These are phyloP conservation scores for Borostomias antarcticus DNA, from an alignment of 2,797 vertebrate species.

Conservation along the genomic window DNA sequence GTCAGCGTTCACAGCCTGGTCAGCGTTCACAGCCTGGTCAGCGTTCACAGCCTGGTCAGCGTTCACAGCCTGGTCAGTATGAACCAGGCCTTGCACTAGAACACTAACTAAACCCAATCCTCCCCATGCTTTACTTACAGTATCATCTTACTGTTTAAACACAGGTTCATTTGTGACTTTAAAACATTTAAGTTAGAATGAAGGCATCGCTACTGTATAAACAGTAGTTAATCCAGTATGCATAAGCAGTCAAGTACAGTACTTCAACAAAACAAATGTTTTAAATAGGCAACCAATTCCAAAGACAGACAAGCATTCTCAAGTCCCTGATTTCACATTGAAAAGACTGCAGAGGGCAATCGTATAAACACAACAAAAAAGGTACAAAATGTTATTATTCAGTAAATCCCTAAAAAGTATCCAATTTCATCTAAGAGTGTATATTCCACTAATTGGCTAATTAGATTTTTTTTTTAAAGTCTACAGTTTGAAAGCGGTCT, in stretches of 20 bases:
- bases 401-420: conserved; percentile 37
- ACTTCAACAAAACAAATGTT: conserved; percentile 45
- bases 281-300: conserved; percentile 44
- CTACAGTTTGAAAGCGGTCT: conserved; percentile 38
- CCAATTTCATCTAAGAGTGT: conserved; percentile 48
- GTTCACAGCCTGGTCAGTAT: no score
- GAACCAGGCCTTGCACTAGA: no score
- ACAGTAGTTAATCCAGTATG: conserved; percentile 37
- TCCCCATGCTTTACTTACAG: conserved; percentile 19
- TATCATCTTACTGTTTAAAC: conserved; percentile 3
- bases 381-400: conserved; percentile 35
- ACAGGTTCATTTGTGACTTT: conserved; percentile 18
- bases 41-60: no score
- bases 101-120: conserved; percentile 21
- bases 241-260: conserved; percentile 47
- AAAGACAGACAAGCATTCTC: conserved; percentile 50
- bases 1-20: no score
- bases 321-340: conserved; percentile 69
- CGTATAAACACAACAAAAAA: conserved; percentile 42
- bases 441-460: conserved; percentile 46
- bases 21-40: no score
- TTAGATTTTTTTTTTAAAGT: conserved; percentile 30
- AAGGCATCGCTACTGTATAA: conserved; percentile 35
- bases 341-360: conserved; percentile 54
- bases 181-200: conserved; percentile 29